Base-by-base conservation (phyloP, 2,888 invertebrate genomes). In the Linyphia triangularis region DNA sequence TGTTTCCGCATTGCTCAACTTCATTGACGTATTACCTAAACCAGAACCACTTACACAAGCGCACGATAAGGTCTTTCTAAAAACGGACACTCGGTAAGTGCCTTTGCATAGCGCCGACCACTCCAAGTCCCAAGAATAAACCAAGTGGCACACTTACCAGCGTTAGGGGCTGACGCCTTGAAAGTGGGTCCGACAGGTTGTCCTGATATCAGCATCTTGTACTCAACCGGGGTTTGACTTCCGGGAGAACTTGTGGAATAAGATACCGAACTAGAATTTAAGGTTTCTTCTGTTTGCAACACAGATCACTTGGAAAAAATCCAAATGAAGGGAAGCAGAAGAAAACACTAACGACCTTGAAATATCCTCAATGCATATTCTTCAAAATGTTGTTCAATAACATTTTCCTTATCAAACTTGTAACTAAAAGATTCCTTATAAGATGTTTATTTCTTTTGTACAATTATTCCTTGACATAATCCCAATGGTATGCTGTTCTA, bases 91-190 rank as follows among this genome's bases (percentile, higher is more conserved):
- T 37, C 70, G 5, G 7, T 10, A 59, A 61, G 59, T 37, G 59
- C 61, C 40, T 19, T 28, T 33, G 40, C 70, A 70, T 26, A 61
- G 26, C 6, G 22, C 13, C 16, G 30, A 37, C 43, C 61, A 59
- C 61, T 82, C 43, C 28, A 10, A 26, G 26, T 33, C 28, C 72
- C 63, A 67, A 69, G 40, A 86, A 81, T 88, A 88, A 51, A 40
- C 59, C 26, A 72, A 79, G 63, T 40, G 59, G 22, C 43, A 72
- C 24, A 89, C 90, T 89, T 81, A 90, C 90, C 88, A 37, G 88
- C 88, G 19, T 89, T 90, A 16, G 90, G 89, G 26, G 89, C 90
- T 69, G 75, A 57, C 5, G 90, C 89, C 82, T 90, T 90, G 79
- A 83, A 90, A 65, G 81, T 73, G 6, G 90, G 90, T 37, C 89